Conservation (phyloP, 2,113 vertebrate genomes). For the Festucalex cinctus region DNA sequence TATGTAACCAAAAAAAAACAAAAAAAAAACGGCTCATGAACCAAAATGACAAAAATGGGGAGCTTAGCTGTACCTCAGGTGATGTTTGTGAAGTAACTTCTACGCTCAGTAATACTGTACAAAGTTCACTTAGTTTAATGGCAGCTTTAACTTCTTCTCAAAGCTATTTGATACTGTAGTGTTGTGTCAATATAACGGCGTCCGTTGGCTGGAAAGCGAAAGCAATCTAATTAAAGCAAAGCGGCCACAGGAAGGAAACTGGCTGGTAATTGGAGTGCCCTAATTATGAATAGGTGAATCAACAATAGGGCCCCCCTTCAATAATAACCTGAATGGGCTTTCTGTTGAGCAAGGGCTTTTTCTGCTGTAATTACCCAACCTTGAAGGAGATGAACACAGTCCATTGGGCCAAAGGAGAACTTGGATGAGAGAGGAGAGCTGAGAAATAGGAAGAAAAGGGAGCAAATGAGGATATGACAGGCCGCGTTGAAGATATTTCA, state of each 20-base stretch:
- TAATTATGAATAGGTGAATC: constrained; percentile 55
- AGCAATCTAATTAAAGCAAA: not conserved
- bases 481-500: constrained; percentile 47
- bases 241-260: constrained; percentile 9
- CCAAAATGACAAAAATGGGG: not conserved
- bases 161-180: not conserved
- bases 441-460: constrained; percentile 17
- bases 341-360: constrained; percentile 34
- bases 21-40: not conserved
- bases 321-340: constrained; percentile 39
- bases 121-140: not conserved
- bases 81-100: not conserved
- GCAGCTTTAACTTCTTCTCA: not conserved
- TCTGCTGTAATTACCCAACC: constrained; percentile 56
- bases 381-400: constrained; percentile 58
- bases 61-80: not conserved
- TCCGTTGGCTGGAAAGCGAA: not conserved
- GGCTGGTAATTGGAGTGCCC: constrained; percentile 37
- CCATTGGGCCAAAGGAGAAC: constrained; percentile 19
- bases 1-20: not conserved
- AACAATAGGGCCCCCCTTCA: constrained; percentile 25
- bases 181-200: constrained; percentile 10
- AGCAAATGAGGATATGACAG: constrained; percentile 40
- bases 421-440: constrained; percentile 19
- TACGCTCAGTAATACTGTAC: not conserved